Conservation (phyloP, 2,113 vertebrate genomes). For the Spea multiplicata region DNA sequence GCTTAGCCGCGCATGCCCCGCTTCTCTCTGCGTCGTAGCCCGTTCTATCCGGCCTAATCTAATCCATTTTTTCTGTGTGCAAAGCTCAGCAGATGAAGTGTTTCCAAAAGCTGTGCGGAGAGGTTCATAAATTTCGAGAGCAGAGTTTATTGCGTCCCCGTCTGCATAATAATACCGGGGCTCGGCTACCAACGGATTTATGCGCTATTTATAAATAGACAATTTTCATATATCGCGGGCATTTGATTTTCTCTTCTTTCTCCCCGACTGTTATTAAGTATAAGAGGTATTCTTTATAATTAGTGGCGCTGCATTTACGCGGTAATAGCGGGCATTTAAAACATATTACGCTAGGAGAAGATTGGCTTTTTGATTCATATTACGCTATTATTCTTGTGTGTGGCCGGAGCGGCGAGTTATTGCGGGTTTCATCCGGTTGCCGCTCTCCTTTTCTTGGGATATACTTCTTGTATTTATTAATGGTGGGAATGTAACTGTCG, state of each 20-base stretch:
- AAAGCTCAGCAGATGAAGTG: slow-evolving; percentile 18
- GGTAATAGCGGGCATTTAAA: neutral
- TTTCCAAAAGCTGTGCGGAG: slow-evolving; percentile 11
- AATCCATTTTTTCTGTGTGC: neutral
- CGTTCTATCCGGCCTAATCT: neutral
- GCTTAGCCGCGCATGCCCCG: no score
- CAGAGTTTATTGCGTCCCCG: slow-evolving; percentile 28
- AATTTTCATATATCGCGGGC: neutral
- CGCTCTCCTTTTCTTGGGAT: no score
- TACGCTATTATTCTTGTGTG: neutral
- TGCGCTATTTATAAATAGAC: slow-evolving; percentile 10
- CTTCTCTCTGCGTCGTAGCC: neutral
- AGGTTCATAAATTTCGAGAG: slow-evolving; percentile 33
- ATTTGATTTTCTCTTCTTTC: neutral
- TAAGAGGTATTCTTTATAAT: neutral
- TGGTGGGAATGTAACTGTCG: no score
- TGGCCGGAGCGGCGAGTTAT: neutral
- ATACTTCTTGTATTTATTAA: no score
- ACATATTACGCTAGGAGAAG: neutral
- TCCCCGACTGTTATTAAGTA: neutral
- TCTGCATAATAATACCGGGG: slow-evolving; percentile 29
- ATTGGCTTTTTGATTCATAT: slow-evolving; percentile 1
- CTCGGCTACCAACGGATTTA: slow-evolving; percentile 23
- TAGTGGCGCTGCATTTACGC: neutral
- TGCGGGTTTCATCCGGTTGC: no score